Evolutionary conservation across 2,113 vertebrate species (phyloP), one percentile per base, ranked within the genome.

Genomic region (Balaeniceps rex): DNA sequence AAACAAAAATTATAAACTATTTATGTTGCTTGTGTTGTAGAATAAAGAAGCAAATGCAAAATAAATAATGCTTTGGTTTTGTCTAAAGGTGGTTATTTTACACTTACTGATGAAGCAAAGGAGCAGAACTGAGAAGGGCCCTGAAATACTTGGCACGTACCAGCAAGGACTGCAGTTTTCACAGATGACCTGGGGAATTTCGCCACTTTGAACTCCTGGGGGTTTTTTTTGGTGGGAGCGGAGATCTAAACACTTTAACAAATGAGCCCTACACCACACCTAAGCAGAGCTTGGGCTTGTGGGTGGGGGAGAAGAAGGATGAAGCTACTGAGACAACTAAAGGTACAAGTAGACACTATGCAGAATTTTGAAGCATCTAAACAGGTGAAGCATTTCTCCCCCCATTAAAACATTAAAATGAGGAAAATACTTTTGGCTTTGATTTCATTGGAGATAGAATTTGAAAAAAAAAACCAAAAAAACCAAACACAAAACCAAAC

Each of bases 21-120:
- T 98, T 99, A 98, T 98, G 98, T 98, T 98, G 98, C 98, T 96
- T 97, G 98, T 98, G 98, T 98, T 98, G 97, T 98, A 98, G 97
- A 99, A 98, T 99, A 98, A 99, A 99, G 94, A 95, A 80, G 95
- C 84, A 97, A 95, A 95, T 96, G 95, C 93, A 97, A 97, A 97
- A 94, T 54, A 84, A 93, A 70, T 74, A 13, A 42, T 10, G 74
- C 42, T 83, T 80, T 83, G 68, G 14, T 93, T 96, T 93, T 94
- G 78, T 90, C 65, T 94, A 33, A 60, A 91, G 40, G 10, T 65
- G 64, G 7, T 92, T 95, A 31, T 44, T 93, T 64, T 65, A 31
- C 29, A n/a, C 28, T 31, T 87, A 28, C 24, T 34, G 70, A 44
- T 83, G 44, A 94, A 90, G 38, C 34, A 79, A 80, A 96, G 21